These are phyloP conservation scores for Beris chalybata DNA, from an alignment of 2,888 invertebrate genomes.

Conservation along the genomic window DNA sequence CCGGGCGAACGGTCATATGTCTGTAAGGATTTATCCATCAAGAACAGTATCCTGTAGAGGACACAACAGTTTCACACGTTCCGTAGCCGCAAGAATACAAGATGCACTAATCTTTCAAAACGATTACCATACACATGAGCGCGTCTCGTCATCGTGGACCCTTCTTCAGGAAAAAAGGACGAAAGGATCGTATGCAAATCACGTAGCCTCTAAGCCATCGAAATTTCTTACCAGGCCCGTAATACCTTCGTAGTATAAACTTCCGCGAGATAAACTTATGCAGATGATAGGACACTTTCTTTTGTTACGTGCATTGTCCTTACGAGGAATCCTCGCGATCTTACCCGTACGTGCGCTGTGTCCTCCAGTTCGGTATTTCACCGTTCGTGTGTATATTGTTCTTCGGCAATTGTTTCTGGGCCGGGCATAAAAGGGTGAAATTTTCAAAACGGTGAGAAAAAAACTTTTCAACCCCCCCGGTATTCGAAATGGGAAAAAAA, in stretches of 20 bases:
- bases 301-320: constrained; percentile 29
- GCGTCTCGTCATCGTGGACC: not conserved
- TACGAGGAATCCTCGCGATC: constrained; percentile 23
- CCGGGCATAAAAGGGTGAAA: constrained; percentile 24
- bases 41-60: no score
- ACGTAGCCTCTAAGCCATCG: constrained; percentile 7
- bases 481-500: constrained; percentile 15
- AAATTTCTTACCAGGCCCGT: no score
- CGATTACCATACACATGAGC: constrained; percentile 19
- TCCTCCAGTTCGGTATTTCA: constrained; percentile 6
- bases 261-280: constrained; percentile 26
- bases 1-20: no score
- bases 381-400: constrained; percentile 24
- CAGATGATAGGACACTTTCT: constrained; percentile 28
- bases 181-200: constrained; percentile 28
- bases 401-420: constrained; percentile 24
- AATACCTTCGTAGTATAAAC: constrained; percentile 3
- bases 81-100: constrained; percentile 27
- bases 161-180: not conserved
- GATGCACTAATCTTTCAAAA: not conserved
- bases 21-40: no score
- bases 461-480: constrained; percentile 16
- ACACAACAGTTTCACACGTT: constrained; percentile 24
- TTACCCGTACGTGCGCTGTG: not conserved
- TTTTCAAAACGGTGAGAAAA: constrained; percentile 29